These are phyloP conservation scores for Hypsibius dujardini DNA, from an alignment of 1,140 invertebrate species.

Conservation along the genomic window DNA sequence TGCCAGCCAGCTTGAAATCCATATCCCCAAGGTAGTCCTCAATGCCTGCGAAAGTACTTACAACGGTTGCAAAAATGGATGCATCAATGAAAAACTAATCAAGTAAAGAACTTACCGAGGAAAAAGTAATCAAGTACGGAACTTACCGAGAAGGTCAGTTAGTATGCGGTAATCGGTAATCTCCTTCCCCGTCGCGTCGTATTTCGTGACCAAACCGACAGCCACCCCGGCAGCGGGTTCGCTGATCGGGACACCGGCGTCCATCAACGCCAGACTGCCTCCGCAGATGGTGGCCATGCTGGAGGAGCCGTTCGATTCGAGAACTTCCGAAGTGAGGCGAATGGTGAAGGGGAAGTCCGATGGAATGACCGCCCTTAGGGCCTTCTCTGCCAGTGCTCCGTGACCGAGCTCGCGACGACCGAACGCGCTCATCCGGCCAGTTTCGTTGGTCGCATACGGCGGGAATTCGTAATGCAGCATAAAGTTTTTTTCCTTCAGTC, in stretches of 20 bases:
- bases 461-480: constrained; percentile 98
- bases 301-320: constrained; percentile 95
- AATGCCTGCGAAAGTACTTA: constrained; percentile 45
- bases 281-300: constrained; percentile 96
- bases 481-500: constrained; percentile 85
- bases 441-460: constrained; percentile 86
- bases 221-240: constrained; percentile 81
- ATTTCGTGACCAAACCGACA: constrained; percentile 61
- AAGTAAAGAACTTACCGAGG: too few species aligned
- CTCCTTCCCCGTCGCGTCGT: constrained; percentile 33
- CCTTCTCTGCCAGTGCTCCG: constrained; percentile 83
- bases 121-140: background rate
- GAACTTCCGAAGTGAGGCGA: constrained; percentile 73
- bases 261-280: constrained; percentile 79
- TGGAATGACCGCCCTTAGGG: constrained; percentile 59
- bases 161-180: constrained; percentile 61
- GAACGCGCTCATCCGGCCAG: constrained; percentile 45
- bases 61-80: too few species aligned
- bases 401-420: constrained; percentile 70
- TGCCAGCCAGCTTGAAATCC: constrained; percentile 96
- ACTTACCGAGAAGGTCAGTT: constrained; percentile 68
- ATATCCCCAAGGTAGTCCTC: constrained; percentile 98
- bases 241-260: constrained; percentile 71
- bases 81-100: too few species aligned
- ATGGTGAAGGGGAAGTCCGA: constrained; percentile 72